Evolutionary conservation across 1,140 invertebrate genomes (phyloP), one percentile per base, ranked within the genome.

Genomic region (Scaptomyza hsui): DNA sequence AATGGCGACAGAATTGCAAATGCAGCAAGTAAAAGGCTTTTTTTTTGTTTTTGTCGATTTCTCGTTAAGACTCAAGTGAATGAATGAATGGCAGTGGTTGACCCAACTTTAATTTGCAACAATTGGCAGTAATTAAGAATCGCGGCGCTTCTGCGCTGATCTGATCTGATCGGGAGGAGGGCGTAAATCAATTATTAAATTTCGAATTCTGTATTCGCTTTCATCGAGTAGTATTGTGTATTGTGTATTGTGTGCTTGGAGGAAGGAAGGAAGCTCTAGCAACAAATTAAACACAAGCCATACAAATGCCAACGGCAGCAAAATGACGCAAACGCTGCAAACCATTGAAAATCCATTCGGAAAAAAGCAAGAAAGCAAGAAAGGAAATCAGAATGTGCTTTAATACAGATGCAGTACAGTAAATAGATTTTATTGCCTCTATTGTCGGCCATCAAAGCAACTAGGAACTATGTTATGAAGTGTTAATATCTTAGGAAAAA

Each of bases 41-140:
- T 67, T 51, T 26, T 32, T 52, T 61, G 16, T 35, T 39, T 51
- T 59, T 59, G n/a, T 15, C 10, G 37, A 42, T 67, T 47, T 41
- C 21, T 41, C 13, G 35, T 42, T 24, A 13, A 19, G n/a, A 16
- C 42, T 15, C 42, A 10, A 45, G 26, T 21, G 42, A 62, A 49
- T 52, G 35, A 5, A 7, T 29, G 5, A 9, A 29, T 29, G 9
- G 49, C 55, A 57, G 15, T 49, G 48, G 37, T n/a, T n/a, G n/a
- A n/a, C 29, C 49, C 21, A 32, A 42, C 24, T 49, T 49, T 32
- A 59, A 59, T 53, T 55, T 60, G 26, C 69, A 35, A 26, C 76
- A 78, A 78, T 78, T 79, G 71, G 42, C 71, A 45, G 53, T 76
- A 79, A 79, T 75, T 79, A 57, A 57, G 53, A 45, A 49, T 67